These are phyloP conservation scores for Druceiella hillmani DNA, from an alignment of 2,888 invertebrate species.

Conservation along the genomic window DNA sequence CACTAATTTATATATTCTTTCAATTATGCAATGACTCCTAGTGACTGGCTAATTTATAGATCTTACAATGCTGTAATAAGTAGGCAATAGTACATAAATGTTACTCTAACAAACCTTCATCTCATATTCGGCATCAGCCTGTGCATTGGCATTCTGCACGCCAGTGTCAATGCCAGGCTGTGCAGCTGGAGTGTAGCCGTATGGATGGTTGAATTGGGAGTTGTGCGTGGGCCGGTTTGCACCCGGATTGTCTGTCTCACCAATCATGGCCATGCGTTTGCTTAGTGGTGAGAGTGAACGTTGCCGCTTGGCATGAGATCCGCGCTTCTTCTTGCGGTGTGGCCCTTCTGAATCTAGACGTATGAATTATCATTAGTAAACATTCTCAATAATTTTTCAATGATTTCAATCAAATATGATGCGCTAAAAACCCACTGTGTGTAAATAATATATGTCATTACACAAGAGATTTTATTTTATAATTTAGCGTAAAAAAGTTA, in stretches of 20 bases:
- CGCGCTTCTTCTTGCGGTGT: constrained; percentile 54
- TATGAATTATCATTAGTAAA: too few relatives aligned
- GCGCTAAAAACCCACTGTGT: not conserved
- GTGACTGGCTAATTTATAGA: too few relatives aligned
- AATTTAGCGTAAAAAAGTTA: too few relatives aligned
- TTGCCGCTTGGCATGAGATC: constrained; percentile 56
- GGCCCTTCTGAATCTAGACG: constrained; percentile 46
- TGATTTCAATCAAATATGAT: too few relatives aligned
- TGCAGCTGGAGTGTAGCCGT: constrained; percentile 55
- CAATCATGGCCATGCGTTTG: constrained; percentile 74
- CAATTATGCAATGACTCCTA: too few relatives aligned
- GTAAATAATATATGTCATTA: not conserved
- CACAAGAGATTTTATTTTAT: not conserved
- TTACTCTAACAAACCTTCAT: too few relatives aligned
- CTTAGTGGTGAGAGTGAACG: constrained; percentile 75
- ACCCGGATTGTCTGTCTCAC: constrained; percentile 40
- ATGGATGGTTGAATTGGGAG: constrained; percentile 67
- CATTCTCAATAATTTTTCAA: too few relatives aligned
- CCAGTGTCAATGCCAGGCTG: constrained; percentile 37
- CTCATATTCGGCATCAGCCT: constrained; percentile 59
- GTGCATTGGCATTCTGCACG: constrained; percentile 35
- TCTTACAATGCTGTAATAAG: too few relatives aligned
- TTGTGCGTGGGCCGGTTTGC: constrained; percentile 45
- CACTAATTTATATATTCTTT: too few relatives aligned
- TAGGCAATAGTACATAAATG: too few relatives aligned